These are phyloP conservation scores for Chanos chanos DNA, from an alignment of 2,797 vertebrate species.

Conservation along the genomic window DNA sequence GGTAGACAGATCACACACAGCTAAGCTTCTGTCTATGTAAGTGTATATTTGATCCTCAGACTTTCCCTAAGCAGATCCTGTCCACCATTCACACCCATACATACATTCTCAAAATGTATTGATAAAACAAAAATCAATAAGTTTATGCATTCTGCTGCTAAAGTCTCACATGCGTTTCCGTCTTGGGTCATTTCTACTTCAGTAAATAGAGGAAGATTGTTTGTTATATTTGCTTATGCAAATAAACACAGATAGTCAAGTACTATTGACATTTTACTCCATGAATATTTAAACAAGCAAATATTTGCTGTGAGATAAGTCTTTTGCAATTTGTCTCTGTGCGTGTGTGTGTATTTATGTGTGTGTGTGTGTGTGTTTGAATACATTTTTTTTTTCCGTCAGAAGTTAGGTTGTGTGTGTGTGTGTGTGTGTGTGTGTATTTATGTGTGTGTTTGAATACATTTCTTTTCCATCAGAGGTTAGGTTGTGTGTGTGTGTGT, in stretches of 20 bases:
- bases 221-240: constrained; percentile 28
- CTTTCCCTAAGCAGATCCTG: too few species aligned
- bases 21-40: too few species aligned
- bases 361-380: constrained; percentile 22
- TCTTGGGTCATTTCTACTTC: constrained; percentile 15
- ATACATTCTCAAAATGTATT: too few species aligned
- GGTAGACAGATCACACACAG: too few species aligned
- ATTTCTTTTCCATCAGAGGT: too few species aligned
- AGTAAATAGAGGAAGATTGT: constrained; percentile 29
- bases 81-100: too few species aligned
- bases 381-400: too few species aligned
- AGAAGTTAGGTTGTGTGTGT: too few species aligned
- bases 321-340: constrained; percentile 37
- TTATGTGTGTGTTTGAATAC: constrained; percentile 27
- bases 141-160: not conserved
- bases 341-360: constrained; percentile 35
- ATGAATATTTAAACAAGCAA: constrained; percentile 38
- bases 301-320: constrained; percentile 42
- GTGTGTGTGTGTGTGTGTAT: constrained; percentile 30
- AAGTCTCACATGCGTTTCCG: too few species aligned
- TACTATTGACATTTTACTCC: constrained; percentile 36
- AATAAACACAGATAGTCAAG: constrained; percentile 28
- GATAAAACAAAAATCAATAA: not conserved
- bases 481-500: constrained; percentile 32
- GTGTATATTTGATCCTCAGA: too few species aligned